These are phyloP conservation scores for Calliphora vicina DNA, from an alignment of 1,140 invertebrate genomes.

Conservation along the genomic window DNA sequence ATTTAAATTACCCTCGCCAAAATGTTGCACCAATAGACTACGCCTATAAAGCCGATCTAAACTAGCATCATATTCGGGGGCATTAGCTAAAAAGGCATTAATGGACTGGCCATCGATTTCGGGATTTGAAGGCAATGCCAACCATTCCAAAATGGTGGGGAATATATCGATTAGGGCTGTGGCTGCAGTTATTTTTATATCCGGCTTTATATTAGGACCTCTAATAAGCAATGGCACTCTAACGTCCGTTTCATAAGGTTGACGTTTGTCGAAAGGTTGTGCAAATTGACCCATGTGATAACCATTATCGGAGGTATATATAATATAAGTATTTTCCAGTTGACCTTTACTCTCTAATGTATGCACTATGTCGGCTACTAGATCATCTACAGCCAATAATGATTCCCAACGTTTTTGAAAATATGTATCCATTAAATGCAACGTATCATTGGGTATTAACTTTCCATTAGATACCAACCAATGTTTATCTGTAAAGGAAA, in stretches of 20 bases:
- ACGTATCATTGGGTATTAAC: constrained; percentile 67
- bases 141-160: constrained; percentile 79
- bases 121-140: constrained; percentile 57
- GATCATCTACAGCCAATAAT: constrained; percentile 85
- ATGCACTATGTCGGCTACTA: constrained; percentile 73
- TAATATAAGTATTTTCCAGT: constrained; percentile 79
- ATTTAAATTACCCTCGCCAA: constrained; percentile 72
- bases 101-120: constrained; percentile 72
- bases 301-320: constrained; percentile 89
- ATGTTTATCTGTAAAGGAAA: constrained; percentile 71
- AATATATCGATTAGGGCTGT: constrained; percentile 82
- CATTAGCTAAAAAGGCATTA: constrained; percentile 46
- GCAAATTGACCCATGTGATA: constrained; percentile 90
- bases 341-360: constrained; percentile 66
- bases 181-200: constrained; percentile 65
- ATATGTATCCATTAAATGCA: constrained; percentile 72
- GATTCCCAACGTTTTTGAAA: constrained; percentile 79
- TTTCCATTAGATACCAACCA: constrained; percentile 79
- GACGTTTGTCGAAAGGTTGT: constrained; percentile 85
- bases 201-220: constrained; percentile 73
- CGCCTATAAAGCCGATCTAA: constrained; percentile 58
- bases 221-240: constrained; percentile 80
- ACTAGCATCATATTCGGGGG: constrained; percentile 21
- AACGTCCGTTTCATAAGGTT: constrained; percentile 89
- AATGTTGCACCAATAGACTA: constrained; percentile 78